Evolutionary conservation across 2,113 vertebrate species (phyloP).

Genomic region (Sinosuthora webbiana): DNA sequence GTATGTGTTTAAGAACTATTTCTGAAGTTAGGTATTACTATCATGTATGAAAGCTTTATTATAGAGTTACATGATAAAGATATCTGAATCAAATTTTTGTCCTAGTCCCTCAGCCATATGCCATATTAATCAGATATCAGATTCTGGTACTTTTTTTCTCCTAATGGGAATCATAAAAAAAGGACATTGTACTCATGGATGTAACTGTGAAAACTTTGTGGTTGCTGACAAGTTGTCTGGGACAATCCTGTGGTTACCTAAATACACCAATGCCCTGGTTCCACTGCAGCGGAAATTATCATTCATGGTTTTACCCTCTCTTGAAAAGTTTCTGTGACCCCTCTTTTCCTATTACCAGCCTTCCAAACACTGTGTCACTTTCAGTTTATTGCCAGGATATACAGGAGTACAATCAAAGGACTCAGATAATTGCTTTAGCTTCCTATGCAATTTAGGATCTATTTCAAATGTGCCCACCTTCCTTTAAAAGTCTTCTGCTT

Average conservation of each 20-base stretch:
- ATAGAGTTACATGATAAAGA: neutral
- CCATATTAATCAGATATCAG: neutral
- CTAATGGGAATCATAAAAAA: neutral
- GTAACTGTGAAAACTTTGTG: conserved; percentile 3
- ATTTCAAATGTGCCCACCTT: neutral
- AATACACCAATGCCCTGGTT: neutral
- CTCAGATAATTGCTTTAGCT: neutral
- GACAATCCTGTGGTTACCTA: conserved; percentile 29
- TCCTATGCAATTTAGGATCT: neutral
- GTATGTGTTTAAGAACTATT: neutral
- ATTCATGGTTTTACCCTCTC: conserved; percentile 1
- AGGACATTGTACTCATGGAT: neutral
- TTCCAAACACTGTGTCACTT: neutral
- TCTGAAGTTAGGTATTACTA: neutral
- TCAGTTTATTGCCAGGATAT: neutral
- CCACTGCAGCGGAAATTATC: neutral
- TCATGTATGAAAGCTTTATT: neutral
- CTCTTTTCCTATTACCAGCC: neutral
- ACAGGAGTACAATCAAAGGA: neutral
- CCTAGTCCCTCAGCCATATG: neutral
- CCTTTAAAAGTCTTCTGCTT: neutral
- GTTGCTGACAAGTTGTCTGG: conserved; percentile 15
- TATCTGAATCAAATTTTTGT: neutral
- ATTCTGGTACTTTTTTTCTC: neutral
- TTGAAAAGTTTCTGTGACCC: neutral